Conservation (phyloP, 2,797 vertebrate genomes). For the Parotocinclus haroldoi region DNA sequence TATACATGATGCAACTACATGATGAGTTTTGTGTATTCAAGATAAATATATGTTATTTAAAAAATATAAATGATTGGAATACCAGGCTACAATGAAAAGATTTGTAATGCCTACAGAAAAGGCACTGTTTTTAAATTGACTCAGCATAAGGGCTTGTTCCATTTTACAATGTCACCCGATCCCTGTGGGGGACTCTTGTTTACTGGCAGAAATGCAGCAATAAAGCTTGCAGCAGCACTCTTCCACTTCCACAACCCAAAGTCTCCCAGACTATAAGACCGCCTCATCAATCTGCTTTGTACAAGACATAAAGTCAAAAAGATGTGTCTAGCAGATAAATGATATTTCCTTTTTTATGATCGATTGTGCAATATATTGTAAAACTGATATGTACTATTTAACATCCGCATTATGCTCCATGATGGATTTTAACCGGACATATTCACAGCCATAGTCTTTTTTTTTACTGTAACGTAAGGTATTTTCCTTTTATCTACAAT, state of each 20-base stretch:
- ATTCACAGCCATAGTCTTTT: too few relatives aligned
- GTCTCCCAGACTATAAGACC: conserved; percentile 20
- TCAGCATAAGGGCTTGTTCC: conserved; percentile 42
- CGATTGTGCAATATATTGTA: conserved; percentile 37
- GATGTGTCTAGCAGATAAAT: conserved; percentile 8
- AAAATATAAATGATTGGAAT: conserved; percentile 17
- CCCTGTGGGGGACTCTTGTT: conserved; percentile 50
- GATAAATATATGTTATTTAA: too few relatives aligned
- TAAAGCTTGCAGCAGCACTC: conserved; percentile 42
- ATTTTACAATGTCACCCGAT: conserved; percentile 59
- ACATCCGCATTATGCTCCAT: too few relatives aligned
- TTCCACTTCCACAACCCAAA: conserved; percentile 32
- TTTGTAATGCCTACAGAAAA: conserved; percentile 39
- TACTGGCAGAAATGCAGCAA: conserved; percentile 51
- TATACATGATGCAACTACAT: too few relatives aligned
- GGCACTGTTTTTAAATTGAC: conserved; percentile 31
- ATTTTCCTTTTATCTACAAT: too few relatives aligned
- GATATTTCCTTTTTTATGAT: conserved; percentile 43
- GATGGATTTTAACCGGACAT: too few relatives aligned
- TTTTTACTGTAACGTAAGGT: too few relatives aligned
- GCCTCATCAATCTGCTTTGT: conserved; percentile 4
- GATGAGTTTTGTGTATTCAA: background rate
- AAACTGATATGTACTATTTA: background rate
- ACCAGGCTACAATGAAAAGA: conserved; percentile 43
- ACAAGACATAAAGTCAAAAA: background rate